Conservation (phyloP, 2,888 invertebrate genomes). For the Polietes domitor region DNA sequence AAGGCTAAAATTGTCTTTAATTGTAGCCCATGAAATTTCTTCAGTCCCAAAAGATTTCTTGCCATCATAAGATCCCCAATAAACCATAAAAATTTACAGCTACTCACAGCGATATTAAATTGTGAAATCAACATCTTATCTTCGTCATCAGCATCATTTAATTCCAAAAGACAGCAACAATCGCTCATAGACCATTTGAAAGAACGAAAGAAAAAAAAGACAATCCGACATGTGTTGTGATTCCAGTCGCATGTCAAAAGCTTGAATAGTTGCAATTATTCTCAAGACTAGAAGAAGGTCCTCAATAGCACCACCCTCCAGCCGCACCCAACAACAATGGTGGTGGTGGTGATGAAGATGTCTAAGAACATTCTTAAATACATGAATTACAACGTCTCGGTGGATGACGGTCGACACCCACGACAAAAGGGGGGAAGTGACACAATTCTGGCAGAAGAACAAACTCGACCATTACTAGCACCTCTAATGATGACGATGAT, state of each 20-base stretch:
- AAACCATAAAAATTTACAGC: too few species aligned
- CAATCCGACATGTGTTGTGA: neutral
- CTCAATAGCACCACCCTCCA: neutral
- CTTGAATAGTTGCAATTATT: constrained; percentile 1
- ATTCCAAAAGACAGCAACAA: too few species aligned
- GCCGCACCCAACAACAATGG: neutral
- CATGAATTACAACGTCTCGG: neutral
- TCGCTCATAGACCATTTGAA: too few species aligned
- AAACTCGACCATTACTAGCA: neutral
- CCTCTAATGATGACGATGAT: neutral
- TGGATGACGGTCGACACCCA: neutral
- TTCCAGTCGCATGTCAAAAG: neutral
- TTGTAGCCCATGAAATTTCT: too few species aligned
- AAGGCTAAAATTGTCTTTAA: too few species aligned
- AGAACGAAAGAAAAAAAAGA: too few species aligned
- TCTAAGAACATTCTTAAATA: neutral
- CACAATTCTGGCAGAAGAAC: neutral
- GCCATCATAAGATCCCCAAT: too few species aligned
- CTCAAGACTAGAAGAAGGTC: neutral
- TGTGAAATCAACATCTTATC: too few species aligned
- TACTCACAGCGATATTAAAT: too few species aligned
- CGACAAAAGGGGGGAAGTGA: neutral
- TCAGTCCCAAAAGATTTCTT: too few species aligned
- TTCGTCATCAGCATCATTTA: too few species aligned
- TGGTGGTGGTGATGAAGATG: too few species aligned